Conservation (phyloP, 92 coral and sea anemone species). For the Diadumene lineata region DNA sequence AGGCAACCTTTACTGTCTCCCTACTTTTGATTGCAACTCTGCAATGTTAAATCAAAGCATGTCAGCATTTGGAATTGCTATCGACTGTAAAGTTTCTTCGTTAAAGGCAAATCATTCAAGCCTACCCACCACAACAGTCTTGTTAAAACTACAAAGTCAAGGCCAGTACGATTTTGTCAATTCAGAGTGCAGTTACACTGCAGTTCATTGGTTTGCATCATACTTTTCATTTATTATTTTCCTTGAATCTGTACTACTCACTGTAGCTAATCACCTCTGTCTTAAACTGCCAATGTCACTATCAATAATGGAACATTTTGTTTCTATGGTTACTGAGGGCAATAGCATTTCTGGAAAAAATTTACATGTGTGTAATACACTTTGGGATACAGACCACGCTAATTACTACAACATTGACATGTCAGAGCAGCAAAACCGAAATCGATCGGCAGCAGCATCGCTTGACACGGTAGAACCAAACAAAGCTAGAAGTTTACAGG, state of each 20-base stretch:
- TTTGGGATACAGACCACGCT: slow-evolving; percentile 10
- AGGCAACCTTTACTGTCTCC: slow-evolving; percentile 38
- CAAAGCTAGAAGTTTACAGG: slow-evolving; percentile 39
- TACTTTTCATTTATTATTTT: slow-evolving; percentile 47
- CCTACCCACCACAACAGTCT: slow-evolving; percentile 10
- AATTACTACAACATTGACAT: no score
- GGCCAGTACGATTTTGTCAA: slow-evolving; percentile 58
- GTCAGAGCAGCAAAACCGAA: background rate
- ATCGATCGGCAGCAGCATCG: background rate
- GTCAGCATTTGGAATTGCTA: background rate
- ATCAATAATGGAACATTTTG: slow-evolving; percentile 45
- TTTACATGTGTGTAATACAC: slow-evolving; percentile 31
- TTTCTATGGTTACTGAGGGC: slow-evolving; percentile 48
- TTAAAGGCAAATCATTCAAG: background rate
- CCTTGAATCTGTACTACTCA: slow-evolving; percentile 32
- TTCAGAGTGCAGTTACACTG: slow-evolving; percentile 47
- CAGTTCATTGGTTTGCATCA: slow-evolving; percentile 44
- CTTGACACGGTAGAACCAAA: slow-evolving; percentile 28
- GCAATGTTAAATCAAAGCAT: background rate
- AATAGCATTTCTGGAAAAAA: slow-evolving; percentile 35
- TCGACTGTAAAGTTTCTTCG: slow-evolving; percentile 6
- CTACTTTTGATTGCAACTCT: slow-evolving; percentile 40
- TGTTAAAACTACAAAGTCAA: slow-evolving; percentile 42
- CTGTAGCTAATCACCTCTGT: slow-evolving; percentile 59
- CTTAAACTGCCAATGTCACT: slow-evolving; percentile 49